These are phyloP conservation scores for Nematostella vectensis DNA, from an alignment of 92 coral and sea anemone genomes.

Conservation along the genomic window DNA sequence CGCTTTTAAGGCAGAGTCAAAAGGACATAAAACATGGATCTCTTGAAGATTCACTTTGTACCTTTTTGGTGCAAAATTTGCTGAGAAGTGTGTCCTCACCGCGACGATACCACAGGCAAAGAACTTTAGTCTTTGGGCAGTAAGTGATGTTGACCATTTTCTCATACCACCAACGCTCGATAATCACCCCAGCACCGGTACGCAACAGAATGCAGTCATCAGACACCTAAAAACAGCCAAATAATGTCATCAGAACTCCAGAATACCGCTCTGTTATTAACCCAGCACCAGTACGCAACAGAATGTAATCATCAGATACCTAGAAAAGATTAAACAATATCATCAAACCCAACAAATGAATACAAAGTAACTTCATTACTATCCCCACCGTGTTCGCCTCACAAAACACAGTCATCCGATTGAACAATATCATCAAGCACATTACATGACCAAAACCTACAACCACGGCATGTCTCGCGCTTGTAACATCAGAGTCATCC, in stretches of 20 bases:
- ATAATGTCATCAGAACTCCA: no score
- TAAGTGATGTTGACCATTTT: conserved; percentile 92
- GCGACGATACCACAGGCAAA: conserved; percentile 87
- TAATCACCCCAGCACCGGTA: conserved; percentile 78
- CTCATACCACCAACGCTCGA: conserved; percentile 99
- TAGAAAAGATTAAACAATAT: no score
- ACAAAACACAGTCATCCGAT: no score
- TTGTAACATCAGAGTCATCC: no score
- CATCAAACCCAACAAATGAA: not conserved
- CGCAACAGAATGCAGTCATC: conserved; percentile 93
- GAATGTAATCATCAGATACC: conserved; percentile 96
- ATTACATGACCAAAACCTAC: no score
- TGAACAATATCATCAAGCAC: no score
- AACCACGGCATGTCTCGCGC: no score
- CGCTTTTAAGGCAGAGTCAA: no score
- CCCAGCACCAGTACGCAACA: conserved; percentile 83
- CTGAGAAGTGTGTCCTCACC: conserved; percentile 94
- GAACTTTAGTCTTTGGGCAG: conserved; percentile 90
- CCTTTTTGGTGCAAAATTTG: conserved; percentile 95
- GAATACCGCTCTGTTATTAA: conserved; percentile 80
- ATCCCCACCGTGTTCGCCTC: no score
- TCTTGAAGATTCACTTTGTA: no score
- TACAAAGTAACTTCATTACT: no score
- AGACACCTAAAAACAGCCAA: conserved; percentile 76
- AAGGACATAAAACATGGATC: no score